Evolutionary conservation across 1,140 invertebrate genomes (phyloP).

Genomic region (Camponotus floridanus): DNA sequence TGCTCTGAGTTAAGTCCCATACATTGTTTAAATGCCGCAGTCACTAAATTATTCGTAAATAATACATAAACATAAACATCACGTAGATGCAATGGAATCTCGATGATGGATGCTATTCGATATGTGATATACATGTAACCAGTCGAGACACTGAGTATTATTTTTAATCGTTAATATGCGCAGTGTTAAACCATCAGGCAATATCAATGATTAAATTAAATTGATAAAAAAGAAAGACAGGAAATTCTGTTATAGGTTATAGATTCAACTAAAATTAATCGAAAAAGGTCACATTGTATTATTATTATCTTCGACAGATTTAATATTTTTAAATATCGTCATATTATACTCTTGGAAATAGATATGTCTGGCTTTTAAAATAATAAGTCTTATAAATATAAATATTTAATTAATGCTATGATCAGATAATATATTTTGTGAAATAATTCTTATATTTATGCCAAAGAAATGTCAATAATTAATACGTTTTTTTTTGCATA

Average conservation of each 20-base stretch:
- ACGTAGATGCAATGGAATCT: not conserved
- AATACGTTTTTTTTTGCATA: slow-evolving; percentile 27
- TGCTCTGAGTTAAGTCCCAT: slow-evolving; percentile 44
- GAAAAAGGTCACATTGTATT: not conserved
- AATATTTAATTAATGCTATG: slow-evolving; percentile 21
- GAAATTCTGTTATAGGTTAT: not conserved
- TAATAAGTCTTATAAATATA: not conserved
- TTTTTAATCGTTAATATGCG: slow-evolving; percentile 5
- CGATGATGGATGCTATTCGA: slow-evolving; percentile 16
- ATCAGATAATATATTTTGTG: not conserved
- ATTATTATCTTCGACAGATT: not conserved
- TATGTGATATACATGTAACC: slow-evolving; percentile 1
- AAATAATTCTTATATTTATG: not conserved
- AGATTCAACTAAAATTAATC: not conserved
- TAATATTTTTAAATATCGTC: not conserved
- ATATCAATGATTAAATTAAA: not conserved
- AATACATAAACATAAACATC: slow-evolving; percentile 8
- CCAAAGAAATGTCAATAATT: not conserved
- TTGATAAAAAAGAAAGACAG: too few species aligned
- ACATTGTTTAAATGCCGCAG: slow-evolving; percentile 42
- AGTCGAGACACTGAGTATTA: not conserved
- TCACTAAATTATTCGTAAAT: slow-evolving; percentile 40
- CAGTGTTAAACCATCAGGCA: not conserved
- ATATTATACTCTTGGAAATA: not conserved
- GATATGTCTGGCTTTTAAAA: not conserved